Evolutionary conservation across 2,797 vertebrate species (phyloP).

Genomic region (Pantherophis vulpinus): DNA sequence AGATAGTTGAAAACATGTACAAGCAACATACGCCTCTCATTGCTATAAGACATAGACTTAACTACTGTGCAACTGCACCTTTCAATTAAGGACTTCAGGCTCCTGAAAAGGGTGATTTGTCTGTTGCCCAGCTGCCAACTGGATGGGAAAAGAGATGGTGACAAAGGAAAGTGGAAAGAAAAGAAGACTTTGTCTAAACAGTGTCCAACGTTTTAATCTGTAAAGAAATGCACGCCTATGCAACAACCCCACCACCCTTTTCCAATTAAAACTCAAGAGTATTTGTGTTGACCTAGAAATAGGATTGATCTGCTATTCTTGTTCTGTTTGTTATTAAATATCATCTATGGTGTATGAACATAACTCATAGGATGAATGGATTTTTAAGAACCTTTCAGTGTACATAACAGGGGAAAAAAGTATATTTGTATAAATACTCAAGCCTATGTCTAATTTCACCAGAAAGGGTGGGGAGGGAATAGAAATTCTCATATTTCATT

Average conservation of each 20-base stretch:
- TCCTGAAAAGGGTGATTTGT: neutral
- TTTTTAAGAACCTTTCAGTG: conserved; percentile 12
- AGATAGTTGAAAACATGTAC: neutral
- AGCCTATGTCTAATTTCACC: conserved; percentile 55
- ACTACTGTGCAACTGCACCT: neutral
- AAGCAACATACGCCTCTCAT: neutral
- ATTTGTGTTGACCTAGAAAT: neutral
- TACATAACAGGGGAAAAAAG: neutral
- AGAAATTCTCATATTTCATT: conserved; percentile 42
- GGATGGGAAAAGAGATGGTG: neutral
- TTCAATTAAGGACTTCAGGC: neutral
- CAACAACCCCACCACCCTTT: neutral
- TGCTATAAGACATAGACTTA: neutral
- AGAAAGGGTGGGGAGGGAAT: neutral
- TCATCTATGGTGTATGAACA: neutral
- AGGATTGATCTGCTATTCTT: neutral
- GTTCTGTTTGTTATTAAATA: conserved; percentile 1
- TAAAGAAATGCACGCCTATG: neutral
- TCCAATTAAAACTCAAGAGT: neutral
- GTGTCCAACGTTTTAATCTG: neutral
- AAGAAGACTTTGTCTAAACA: neutral
- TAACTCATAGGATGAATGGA: neutral
- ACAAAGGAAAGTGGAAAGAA: neutral
- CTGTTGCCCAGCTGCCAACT: neutral
- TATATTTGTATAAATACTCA: conserved; percentile 13